Conservation (phyloP, 1,140 invertebrate genomes). For the Neodiprion pinetum region DNA sequence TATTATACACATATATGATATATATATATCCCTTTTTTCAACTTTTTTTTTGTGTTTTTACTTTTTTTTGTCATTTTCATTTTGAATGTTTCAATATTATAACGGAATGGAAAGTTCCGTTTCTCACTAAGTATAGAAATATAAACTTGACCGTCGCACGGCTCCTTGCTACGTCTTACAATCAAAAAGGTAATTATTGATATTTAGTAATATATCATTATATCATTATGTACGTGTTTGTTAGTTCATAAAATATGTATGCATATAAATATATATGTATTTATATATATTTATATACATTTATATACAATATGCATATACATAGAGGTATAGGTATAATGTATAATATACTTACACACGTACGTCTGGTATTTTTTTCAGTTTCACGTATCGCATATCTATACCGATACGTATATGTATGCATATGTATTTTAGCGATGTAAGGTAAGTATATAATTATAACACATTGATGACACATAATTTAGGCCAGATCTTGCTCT, state of each 20-base stretch:
- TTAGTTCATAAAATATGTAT: constrained; percentile 5
- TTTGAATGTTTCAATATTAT: constrained; percentile 50
- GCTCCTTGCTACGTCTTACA: constrained; percentile 31
- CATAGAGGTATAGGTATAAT: no score
- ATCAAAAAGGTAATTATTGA: constrained; percentile 29
- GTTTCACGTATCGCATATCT: neutral
- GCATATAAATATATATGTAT: constrained; percentile 1
- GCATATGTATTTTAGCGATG: neutral
- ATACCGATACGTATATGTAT: neutral
- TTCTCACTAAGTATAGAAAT: constrained; percentile 66
- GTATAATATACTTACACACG: no score
- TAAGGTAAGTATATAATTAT: constrained; percentile 25
- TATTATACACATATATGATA: constrained; percentile 67
- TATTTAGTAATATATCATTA: constrained; percentile 1
- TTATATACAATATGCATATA: neutral
- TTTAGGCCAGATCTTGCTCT: constrained; percentile 42
- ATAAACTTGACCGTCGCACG: constrained; percentile 37
- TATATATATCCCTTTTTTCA: constrained; percentile 35
- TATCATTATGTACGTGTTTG: constrained; percentile 11
- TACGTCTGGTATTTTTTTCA: neutral
- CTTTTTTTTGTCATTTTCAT: constrained; percentile 24
- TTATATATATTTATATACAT: neutral
- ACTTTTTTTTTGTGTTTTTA: constrained; percentile 28
- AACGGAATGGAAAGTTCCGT: constrained; percentile 69
- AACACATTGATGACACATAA: constrained; percentile 42